Base-by-base conservation (phyloP, 2,113 vertebrate genomes). In the Chionodraco myersi region DNA sequence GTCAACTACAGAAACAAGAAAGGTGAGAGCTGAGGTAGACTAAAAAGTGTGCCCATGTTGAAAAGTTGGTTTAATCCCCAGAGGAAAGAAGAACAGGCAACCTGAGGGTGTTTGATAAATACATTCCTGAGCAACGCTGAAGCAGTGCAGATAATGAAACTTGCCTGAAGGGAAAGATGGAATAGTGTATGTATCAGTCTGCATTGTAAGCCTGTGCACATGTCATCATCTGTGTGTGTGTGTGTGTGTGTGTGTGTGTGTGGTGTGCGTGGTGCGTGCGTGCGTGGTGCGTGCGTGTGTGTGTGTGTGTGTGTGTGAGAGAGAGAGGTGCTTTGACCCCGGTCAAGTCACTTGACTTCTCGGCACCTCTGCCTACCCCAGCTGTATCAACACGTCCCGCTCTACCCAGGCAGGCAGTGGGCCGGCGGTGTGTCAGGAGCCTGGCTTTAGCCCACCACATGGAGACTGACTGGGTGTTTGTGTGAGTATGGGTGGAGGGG, bases 261-360 rank as follows among this genome's bases (percentile, higher is more conserved):
- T 26, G 2, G 2, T 2, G 26, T 26, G 26, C 2, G 26, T 30
- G 26, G 26, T 30, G 26, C 68, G 71, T 68, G 71, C 53, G 73
- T 66, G 47, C 62, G 26, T 75, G 75, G 21, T 21, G 21, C 21
- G 21, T 21, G 21, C 21, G 21, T 21, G 34, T 36, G 2, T 36
- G 34, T 36, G 34, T 36, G 34, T 36, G 34, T 36, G 34, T 36
- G 34, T 36, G 34, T 36, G 34, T 0, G 30, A 30, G 16, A 75
- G 79, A 86, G 72, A 79, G 84, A 83, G 85, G 83, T 88, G 84
- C 83, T 86, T 79, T 92, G 93, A 94, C 92, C 90, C 75, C 59
- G 84, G 89, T 93, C 91, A 92, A 92, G 91, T 91, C 92, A 93
- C 91, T 94, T 94, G 92, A 94, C 92, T 92, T 93, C 92, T 93